These are phyloP conservation scores for Trogon melanurus DNA, from an alignment of 2,113 vertebrate genomes.

Conservation along the genomic window DNA sequence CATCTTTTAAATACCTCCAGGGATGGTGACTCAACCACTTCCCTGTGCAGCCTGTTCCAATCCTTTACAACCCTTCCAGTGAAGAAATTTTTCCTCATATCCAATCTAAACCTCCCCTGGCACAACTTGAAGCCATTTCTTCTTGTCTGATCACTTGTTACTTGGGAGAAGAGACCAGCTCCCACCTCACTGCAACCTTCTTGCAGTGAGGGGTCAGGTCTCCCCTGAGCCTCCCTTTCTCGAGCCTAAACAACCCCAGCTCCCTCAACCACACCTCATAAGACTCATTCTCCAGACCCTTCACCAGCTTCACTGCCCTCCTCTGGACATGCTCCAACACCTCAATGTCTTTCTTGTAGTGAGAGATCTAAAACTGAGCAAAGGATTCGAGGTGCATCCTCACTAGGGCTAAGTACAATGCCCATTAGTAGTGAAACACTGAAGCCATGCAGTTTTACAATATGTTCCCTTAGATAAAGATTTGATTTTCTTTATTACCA, in stretches of 20 bases:
- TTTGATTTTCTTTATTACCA: not conserved
- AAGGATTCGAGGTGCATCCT: not conserved
- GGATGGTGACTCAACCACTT: not conserved
- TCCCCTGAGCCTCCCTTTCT: not conserved
- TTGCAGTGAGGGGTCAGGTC: not conserved
- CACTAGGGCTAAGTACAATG: not conserved
- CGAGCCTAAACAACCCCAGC: not conserved
- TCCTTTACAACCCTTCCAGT: not conserved
- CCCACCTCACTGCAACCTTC: not conserved
- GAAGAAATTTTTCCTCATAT: too few species aligned
- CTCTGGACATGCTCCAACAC: not conserved
- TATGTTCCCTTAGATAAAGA: not conserved
- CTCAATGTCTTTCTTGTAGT: not conserved
- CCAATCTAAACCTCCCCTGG: too few species aligned
- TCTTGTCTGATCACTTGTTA: not conserved
- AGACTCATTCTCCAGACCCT: not conserved
- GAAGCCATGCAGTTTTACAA: not conserved
- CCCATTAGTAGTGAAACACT: not conserved
- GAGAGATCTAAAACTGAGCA: not conserved
- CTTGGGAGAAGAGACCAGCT: not conserved
- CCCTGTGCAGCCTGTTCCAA: not conserved
- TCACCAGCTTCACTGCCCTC: not conserved
- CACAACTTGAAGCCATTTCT: not conserved
- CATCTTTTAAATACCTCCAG: not conserved
- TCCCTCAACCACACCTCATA: not conserved